A percentile compares a stretch with the other conserved stretches of the same genome.
Conservation (phyloP, 2,888 invertebrate species). For the Lasioglossum marginatum region DNA sequence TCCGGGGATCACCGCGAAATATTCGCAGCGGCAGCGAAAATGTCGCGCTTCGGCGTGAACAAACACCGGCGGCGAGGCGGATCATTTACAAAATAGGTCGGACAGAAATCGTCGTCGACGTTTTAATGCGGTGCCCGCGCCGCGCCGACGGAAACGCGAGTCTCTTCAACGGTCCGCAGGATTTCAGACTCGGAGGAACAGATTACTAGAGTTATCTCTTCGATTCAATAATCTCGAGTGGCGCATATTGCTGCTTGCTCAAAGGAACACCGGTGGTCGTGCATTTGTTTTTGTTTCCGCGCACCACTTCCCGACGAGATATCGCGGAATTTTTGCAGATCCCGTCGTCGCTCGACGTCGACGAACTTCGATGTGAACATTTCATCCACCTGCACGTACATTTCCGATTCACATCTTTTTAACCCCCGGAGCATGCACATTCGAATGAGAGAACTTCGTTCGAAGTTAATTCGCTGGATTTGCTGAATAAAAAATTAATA, state of each 20-base stretch:
- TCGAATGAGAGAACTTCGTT: background rate
- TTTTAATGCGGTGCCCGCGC: background rate
- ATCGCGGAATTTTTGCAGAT: background rate
- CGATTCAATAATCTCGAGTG: conserved; percentile 8
- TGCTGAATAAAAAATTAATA: background rate
- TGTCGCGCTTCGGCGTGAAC: background rate
- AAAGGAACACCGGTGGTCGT: background rate
- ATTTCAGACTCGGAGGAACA: background rate
- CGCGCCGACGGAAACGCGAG: background rate
- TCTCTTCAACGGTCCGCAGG: background rate
- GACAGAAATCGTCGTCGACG: background rate
- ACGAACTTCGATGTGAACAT: background rate
- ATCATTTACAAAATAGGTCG: conserved; percentile 6
- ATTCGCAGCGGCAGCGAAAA: background rate
- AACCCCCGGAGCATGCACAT: background rate
- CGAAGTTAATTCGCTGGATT: background rate
- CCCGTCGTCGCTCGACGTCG: background rate
- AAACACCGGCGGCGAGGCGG: background rate
- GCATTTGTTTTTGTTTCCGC: background rate
- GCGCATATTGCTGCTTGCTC: background rate
- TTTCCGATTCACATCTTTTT: background rate
- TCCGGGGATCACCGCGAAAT: background rate
- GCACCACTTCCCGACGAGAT: background rate
- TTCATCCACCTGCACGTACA: background rate
- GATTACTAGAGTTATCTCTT: background rate